These are phyloP conservation scores for Equus quagga DNA, from an alignment of 2,113 vertebrate species.

Conservation along the genomic window DNA sequence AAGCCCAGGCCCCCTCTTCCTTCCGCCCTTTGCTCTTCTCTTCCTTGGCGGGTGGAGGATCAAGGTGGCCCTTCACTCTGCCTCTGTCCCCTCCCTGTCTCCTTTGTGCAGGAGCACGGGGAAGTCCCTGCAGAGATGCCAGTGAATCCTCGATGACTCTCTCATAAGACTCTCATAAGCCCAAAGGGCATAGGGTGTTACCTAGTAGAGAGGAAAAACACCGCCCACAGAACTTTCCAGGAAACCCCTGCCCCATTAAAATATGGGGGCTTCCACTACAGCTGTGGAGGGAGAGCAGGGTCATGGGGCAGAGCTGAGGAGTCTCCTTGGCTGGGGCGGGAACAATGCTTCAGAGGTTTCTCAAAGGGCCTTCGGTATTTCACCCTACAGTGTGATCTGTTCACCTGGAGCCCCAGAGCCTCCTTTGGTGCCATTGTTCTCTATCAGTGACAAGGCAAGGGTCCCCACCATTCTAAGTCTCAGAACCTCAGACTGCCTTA, in stretches of 20 bases:
- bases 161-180: neutral
- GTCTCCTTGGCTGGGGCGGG: no score
- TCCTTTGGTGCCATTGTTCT: neutral
- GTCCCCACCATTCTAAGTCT: neutral
- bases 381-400: neutral
- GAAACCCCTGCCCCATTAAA: conserved; percentile 44
- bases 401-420: neutral
- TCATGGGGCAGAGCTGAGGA: neutral
- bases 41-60: neutral
- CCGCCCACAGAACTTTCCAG: conserved; percentile 74
- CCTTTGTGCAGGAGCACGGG: neutral
- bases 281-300: neutral
- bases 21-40: neutral
- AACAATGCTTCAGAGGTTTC: neutral
- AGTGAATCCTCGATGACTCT: neutral
- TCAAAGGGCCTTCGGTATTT: neutral
- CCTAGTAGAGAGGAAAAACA: conserved; percentile 46
- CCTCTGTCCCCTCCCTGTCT: neutral
- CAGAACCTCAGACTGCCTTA: neutral
- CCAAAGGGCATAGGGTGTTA: conserved; percentile 63
- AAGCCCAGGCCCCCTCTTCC: neutral
- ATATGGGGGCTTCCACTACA: neutral
- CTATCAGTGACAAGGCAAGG: neutral
- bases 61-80: neutral
- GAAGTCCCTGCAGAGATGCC: conserved; percentile 39